Conservation (phyloP, 2,113 vertebrate genomes). For the Nibea coibor region DNA sequence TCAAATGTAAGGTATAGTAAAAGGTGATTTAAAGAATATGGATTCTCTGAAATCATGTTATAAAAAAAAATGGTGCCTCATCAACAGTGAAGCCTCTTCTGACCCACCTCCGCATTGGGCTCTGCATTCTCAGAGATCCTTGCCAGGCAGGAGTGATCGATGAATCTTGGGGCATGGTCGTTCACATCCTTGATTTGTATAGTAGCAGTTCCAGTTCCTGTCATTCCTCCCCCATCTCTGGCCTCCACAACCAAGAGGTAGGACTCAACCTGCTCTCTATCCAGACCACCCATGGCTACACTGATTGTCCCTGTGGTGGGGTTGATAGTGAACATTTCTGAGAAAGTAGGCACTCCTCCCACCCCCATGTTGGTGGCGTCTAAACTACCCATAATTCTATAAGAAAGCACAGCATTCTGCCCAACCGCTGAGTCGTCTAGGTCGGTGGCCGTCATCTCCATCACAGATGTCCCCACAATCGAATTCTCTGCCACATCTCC, state of each 20-base stretch:
- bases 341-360: constrained; percentile 65
- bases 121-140: constrained; percentile 85
- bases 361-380: constrained; percentile 65
- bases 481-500: constrained; percentile 89
- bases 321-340: constrained; percentile 87
- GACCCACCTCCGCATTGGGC: constrained; percentile 81
- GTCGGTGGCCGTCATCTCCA: constrained; percentile 91
- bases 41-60: background rate
- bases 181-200: constrained; percentile 87
- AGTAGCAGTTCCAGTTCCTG: constrained; percentile 88
- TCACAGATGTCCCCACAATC: constrained; percentile 83
- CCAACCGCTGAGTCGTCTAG: constrained; percentile 89
- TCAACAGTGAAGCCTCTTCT: background rate
- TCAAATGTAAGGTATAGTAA: too few relatives aligned
- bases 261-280: constrained; percentile 86
- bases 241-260: constrained; percentile 89
- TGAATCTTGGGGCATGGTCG: constrained; percentile 88
- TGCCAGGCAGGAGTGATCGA: constrained; percentile 81
- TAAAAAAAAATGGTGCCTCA: background rate
- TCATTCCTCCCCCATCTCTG: constrained; percentile 89
- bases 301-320: constrained; percentile 85
- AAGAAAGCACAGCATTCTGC: constrained; percentile 88
- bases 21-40: background rate
- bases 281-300: constrained; percentile 82
- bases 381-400: constrained; percentile 85